These are phyloP conservation scores for Agrotis clavis DNA, from an alignment of 2,888 invertebrate genomes.

Conservation along the genomic window DNA sequence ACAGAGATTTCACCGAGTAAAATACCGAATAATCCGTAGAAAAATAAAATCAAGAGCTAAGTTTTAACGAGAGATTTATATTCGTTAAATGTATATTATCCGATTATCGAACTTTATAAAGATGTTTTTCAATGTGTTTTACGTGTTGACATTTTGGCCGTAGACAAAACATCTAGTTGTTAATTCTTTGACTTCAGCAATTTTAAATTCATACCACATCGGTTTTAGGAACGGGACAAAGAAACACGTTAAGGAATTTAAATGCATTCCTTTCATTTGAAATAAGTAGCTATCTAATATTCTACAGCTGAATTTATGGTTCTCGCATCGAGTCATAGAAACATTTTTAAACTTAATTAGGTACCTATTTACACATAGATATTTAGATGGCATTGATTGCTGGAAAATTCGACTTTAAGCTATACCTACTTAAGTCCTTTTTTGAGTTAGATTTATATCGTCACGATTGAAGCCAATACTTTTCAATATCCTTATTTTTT, in stretches of 20 bases:
- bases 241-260: slow-evolving; percentile 41
- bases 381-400: neutral
- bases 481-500: neutral
- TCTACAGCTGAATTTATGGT: slow-evolving; percentile 17
- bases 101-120: neutral
- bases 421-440: no score
- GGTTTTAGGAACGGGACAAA: slow-evolving; percentile 54
- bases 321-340: slow-evolving; percentile 2
- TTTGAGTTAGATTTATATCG: neutral
- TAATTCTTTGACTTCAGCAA: slow-evolving; percentile 10
- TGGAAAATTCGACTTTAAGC: neutral
- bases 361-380: neutral
- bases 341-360: slow-evolving; percentile 21
- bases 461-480: neutral
- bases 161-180: neutral
- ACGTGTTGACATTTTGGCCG: neutral
- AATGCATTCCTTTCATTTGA: slow-evolving; percentile 47
- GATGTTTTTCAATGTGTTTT: neutral
- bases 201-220: slow-evolving; percentile 45
- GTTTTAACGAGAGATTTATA: neutral
- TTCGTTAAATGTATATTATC: neutral
- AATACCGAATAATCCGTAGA: neutral
- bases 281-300: slow-evolving; percentile 45
- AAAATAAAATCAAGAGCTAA: neutral
- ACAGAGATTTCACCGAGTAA: neutral